phyloP scores from a whole-genome alignment of 2,888 invertebrate species.

The Marronus borbonicus region DNA sequence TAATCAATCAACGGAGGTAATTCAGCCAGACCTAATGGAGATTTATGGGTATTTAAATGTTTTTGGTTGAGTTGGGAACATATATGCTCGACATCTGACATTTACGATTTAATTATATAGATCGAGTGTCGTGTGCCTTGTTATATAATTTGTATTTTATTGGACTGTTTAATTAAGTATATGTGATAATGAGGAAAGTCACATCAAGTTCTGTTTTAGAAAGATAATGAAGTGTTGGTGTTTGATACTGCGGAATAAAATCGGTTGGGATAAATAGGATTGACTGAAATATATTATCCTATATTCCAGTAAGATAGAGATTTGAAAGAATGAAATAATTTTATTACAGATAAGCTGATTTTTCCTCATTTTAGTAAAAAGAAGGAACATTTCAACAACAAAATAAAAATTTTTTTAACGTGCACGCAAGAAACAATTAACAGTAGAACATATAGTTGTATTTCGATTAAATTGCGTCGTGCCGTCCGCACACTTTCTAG shows the following conservation, averaged over 20 bases:
- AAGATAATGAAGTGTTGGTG: background rate
- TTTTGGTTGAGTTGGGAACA: conserved; percentile 13
- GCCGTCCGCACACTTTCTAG: no score
- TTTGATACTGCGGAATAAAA: background rate
- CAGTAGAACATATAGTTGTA: no score
- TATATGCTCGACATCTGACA: conserved; percentile 23
- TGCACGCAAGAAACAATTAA: no score
- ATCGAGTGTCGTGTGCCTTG: conserved; percentile 16
- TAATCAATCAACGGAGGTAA: conserved; percentile 26
- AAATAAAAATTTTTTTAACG: no score
- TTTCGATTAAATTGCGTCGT: no score
- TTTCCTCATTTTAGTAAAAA: no score
- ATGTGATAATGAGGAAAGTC: background rate
- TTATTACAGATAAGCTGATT: no score
- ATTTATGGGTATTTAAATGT: conserved; percentile 32
- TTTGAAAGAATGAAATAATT: no score
- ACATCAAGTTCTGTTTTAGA: background rate
- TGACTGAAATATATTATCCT: no score
- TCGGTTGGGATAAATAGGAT: background rate
- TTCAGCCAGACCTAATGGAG: conserved; percentile 22
- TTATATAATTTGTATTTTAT: background rate
- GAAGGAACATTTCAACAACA: no score
- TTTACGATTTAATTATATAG: conserved; percentile 31
- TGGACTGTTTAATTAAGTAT: background rate
- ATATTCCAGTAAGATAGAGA: no score